A percentile compares a stretch with the other conserved stretches of the same genome.
Conservation (phyloP, 2,113 vertebrate species). For the Trichechus manatus region DNA sequence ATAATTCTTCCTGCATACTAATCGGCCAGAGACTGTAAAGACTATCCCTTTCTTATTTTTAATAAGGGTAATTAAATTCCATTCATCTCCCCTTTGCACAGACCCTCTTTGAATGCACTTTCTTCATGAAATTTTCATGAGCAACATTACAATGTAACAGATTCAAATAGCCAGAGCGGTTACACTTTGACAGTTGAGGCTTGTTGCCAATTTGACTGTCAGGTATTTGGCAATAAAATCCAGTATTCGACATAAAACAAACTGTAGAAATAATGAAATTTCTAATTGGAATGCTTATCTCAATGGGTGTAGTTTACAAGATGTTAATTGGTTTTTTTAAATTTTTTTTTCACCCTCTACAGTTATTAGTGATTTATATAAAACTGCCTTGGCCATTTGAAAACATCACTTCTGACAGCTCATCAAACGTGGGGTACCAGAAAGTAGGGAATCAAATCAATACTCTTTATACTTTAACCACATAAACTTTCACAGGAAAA, state of each 20-base stretch:
- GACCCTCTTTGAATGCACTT: constrained; percentile 83
- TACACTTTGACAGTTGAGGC: constrained; percentile 87
- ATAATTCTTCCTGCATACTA: constrained; percentile 85
- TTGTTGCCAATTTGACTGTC: constrained; percentile 91
- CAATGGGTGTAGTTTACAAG: constrained; percentile 80
- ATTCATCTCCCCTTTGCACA: constrained; percentile 76
- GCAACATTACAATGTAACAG: constrained; percentile 87
- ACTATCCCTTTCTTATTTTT: constrained; percentile 84
- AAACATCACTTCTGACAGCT: constrained; percentile 78
- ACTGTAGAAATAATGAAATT: constrained; percentile 84
- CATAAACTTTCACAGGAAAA: not conserved
- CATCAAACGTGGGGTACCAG: constrained; percentile 62
- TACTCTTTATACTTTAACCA: constrained; percentile 26
- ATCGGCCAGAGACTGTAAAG: constrained; percentile 79
- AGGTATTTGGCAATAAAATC: constrained; percentile 92
- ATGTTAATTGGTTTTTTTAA: constrained; percentile 75
- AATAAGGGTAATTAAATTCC: constrained; percentile 90
- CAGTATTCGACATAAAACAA: constrained; percentile 86
- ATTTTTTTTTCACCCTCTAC: constrained; percentile 64
- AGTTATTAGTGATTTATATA: constrained; percentile 83
- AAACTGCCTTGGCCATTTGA: constrained; percentile 78
- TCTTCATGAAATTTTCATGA: constrained; percentile 90
- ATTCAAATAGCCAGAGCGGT: constrained; percentile 84
- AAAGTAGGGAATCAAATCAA: constrained; percentile 41
- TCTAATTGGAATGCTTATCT: constrained; percentile 86